Evolutionary conservation across 2,797 vertebrate species (phyloP), one percentile per base, ranked within the genome.

Genomic region (Falco peregrinus): DNA sequence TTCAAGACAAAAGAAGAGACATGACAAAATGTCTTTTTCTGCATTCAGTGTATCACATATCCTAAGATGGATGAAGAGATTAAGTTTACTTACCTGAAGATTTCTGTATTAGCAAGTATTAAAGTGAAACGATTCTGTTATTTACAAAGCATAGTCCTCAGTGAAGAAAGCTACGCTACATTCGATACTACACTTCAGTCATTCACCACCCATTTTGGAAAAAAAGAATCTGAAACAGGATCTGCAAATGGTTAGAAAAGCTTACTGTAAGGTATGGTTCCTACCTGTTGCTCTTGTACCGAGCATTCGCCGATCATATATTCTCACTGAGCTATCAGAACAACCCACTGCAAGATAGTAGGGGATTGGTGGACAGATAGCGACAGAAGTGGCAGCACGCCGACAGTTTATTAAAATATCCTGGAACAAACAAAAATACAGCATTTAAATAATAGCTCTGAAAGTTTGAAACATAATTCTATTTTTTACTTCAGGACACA

Each of bases 391-490:
- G 75, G 99, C 99, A 76, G 99, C 99, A 97, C 99, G 98, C 21
- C 99, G 98, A 70, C 99, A 99, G 95, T 99, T 99, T 96, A 99
- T 99, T 97, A 99, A 98, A 98, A 99, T 99, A 97, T 99, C 99
- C 99, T 99, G 97, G 50, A 95, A 91, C 87, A 96, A 84, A 96
- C 22, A 70, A 78, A 90, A 95, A 47, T 13, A 51, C 19, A 92
- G 22, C 59, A 74, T 31, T 96, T 94, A 91, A 67, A 93, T 9
- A 84, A 95, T 0, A 92, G 31, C 63, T 59, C 20, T 53, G 39
- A 75, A 48, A 20, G 83, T 22, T 0, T 82, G 35, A 63, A 35
- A 79, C 17, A 10, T 24, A 22, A 59, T 50, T 53, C 3, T 24
- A 12, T 28, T 78, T 77, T 63, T 70, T 21, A 80, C 33, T 84